phyloP scores from a whole-genome alignment of 2,113 vertebrate species.

The Eublepharis macularius region DNA sequence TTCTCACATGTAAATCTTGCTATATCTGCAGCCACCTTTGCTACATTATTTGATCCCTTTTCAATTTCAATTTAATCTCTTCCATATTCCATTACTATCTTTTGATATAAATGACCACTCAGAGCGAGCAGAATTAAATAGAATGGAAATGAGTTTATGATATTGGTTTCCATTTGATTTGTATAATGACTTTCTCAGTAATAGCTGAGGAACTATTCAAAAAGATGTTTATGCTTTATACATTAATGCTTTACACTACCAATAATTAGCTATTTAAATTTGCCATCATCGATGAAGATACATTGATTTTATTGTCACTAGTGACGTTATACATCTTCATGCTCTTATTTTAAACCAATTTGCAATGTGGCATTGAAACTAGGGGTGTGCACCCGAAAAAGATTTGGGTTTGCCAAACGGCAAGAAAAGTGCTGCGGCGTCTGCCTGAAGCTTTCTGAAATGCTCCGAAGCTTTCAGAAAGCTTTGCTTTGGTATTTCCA shows the following conservation, averaged over 20 bases:
- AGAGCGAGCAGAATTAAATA: neutral
- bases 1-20: slow-evolving; percentile 39
- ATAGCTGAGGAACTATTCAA: slow-evolving; percentile 19
- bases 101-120: slow-evolving; percentile 46
- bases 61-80: slow-evolving; percentile 34
- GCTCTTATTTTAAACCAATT: slow-evolving; percentile 56
- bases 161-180: neutral
- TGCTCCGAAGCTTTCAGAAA: too few relatives aligned
- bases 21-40: neutral
- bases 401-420: too few relatives aligned
- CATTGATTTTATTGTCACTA: slow-evolving; percentile 21
- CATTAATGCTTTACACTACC: slow-evolving; percentile 23
- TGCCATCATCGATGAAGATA: slow-evolving; percentile 34
- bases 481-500: too few relatives aligned
- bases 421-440: too few relatives aligned
- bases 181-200: slow-evolving; percentile 38
- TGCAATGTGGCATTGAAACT: neutral
- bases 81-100: slow-evolving; percentile 38
- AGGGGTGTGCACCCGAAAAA: too few relatives aligned
- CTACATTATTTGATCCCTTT: neutral
- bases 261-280: slow-evolving; percentile 31
- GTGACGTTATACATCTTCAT: slow-evolving; percentile 21
- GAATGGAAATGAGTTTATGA: slow-evolving; percentile 8
- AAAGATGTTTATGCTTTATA: slow-evolving; percentile 40
- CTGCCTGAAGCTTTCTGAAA: too few relatives aligned